These are phyloP conservation scores for Samia ricini DNA, from an alignment of 1,140 invertebrate genomes.

Conservation along the genomic window DNA sequence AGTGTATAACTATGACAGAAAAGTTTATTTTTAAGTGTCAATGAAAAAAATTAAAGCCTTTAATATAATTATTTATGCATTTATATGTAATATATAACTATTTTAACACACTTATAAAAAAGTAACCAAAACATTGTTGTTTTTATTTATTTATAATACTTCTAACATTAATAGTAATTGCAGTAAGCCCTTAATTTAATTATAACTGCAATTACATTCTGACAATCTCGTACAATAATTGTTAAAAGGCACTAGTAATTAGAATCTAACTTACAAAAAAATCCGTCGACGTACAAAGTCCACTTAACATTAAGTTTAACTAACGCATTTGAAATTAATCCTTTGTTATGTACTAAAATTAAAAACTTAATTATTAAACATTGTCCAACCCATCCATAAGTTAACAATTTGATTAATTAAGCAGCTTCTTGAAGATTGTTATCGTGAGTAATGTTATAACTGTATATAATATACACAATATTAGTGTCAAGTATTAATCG, in stretches of 20 bases:
- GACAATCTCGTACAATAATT: background rate
- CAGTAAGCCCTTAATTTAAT: background rate
- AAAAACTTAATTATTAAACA: background rate
- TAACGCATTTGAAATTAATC: background rate
- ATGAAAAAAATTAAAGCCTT: too few relatives aligned
- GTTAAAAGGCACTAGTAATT: background rate
- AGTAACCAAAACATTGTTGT: background rate
- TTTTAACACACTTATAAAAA: constrained; percentile 41
- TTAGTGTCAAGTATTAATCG: background rate
- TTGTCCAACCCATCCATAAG: background rate
- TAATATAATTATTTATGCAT: background rate
- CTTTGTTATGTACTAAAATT: background rate
- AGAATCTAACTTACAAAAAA: background rate
- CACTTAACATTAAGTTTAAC: background rate
- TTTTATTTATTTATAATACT: background rate
- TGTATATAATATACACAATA: background rate
- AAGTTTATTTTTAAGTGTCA: too few relatives aligned
- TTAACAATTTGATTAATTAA: background rate
- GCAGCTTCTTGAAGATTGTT: background rate
- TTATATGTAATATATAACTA: constrained; percentile 26
- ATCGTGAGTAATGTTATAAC: background rate
- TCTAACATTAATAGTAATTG: background rate
- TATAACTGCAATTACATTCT: background rate
- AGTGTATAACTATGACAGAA: constrained; percentile 30
- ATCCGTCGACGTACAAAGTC: background rate